Percentiles rank a stretch among this genome's conserved stretches.
These are phyloP conservation scores for Engystomops pustulosus DNA, from an alignment of 2,113 vertebrate genomes.

Conservation along the genomic window DNA sequence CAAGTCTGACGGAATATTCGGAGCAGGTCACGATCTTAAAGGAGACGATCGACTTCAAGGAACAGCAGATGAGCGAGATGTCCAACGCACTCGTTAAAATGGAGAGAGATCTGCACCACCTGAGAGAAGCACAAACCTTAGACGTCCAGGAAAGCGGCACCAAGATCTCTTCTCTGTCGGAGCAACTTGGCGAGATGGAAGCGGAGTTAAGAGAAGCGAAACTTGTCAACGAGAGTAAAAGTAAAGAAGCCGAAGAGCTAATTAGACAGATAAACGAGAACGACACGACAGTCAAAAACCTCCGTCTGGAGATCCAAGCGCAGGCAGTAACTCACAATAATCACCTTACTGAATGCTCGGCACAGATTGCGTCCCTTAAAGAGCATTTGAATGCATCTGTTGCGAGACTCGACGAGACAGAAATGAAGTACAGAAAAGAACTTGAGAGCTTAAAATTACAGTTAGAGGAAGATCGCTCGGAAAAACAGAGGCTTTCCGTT, in stretches of 20 bases:
- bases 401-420: conserved; percentile 72
- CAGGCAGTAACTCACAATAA: conserved; percentile 64
- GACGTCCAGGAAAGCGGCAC: conserved; percentile 75
- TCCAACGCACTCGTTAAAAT: conserved; percentile 76
- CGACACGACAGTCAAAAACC: conserved; percentile 74
- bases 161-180: conserved; percentile 75
- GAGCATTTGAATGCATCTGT: conserved; percentile 72
- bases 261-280: conserved; percentile 73
- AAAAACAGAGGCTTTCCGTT: conserved; percentile 68
- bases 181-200: conserved; percentile 71
- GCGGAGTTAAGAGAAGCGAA: conserved; percentile 69
- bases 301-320: conserved; percentile 77
- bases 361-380: conserved; percentile 76
- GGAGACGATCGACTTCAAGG: conserved; percentile 77
- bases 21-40: conserved; percentile 80
- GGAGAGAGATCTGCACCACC: conserved; percentile 72
- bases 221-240: conserved; percentile 71
- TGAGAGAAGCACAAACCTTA: conserved; percentile 78
- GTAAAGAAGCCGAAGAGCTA: conserved; percentile 74
- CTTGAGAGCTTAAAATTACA: conserved; percentile 66
- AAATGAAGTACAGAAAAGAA: conserved; percentile 68
- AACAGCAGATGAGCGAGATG: conserved; percentile 75
- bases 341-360: conserved; percentile 75
- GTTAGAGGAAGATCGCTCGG: conserved; percentile 68
- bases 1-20: conserved; percentile 76